Evolutionary conservation across 1,140 invertebrate species (phyloP), one percentile per base, ranked within the genome.

Genomic region (Amyelois transitella): DNA sequence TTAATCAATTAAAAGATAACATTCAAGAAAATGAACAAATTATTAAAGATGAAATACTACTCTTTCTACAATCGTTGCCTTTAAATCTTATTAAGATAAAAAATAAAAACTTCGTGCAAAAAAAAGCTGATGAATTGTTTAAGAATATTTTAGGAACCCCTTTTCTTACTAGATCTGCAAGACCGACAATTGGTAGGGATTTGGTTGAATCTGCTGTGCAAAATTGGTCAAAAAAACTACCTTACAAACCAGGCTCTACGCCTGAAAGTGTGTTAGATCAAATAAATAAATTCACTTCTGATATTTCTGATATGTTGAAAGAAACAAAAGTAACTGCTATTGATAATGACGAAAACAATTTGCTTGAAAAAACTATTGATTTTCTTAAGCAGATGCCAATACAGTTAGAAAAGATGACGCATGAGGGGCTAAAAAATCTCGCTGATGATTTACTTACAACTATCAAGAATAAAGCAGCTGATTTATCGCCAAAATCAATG

Each of bases 21-120:
- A 14, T 14, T n/a, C 32, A n/a, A 14, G 5, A 38, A 38, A 38
- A 20, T 28, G 22, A 25, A 12, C 4, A 7, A 14, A 19, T 32
- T 19, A 14, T 55, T 17, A 49, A 55, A 38, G 25, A 54, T 17
- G 47, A 49, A 38, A 55, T 55, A 17, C 32, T 49, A 38, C 38
- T 14, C 8, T 17, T 32, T 55, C 6, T 55, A 8, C 6, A 43
- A 8, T n/a, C 25, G 6, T 20, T 55, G 19, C 53, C 53, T 0
- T 7, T 55, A n/a, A 7, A 25, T 20, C 2, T 21, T 18, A 18
- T 3, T 24, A 25, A 47, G n/a, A n/a, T 10, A 19, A 25, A 47
- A 1, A 18, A 54, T 47, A 14, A 8, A 18, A n/a, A 24, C 18
- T 47, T 47, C 19, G 12, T 47, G 18, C 12, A 2, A 0, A 20